Evolutionary conservation across 2,113 vertebrate species (phyloP).

Genomic region (Engraulis encrasicolus): DNA sequence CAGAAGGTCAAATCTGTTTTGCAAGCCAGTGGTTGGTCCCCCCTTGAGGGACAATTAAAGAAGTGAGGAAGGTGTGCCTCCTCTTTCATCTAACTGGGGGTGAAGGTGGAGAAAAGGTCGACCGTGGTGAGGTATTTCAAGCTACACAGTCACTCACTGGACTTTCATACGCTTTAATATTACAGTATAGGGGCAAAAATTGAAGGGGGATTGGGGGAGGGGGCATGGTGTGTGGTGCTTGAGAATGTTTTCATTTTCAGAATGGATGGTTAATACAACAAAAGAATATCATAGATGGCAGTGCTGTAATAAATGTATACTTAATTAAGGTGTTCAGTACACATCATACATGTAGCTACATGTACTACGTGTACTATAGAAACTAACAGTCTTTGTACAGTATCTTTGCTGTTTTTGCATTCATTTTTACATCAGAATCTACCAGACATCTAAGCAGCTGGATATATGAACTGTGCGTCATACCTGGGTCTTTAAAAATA

Average conservation of each 20-base stretch:
- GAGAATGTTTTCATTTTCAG: no score
- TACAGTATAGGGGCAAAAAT: no score
- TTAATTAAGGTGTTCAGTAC: no score
- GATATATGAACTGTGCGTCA: slow-evolving; percentile 22
- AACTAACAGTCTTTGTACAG: background rate
- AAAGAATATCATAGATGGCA: no score
- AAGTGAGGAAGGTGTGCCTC: background rate
- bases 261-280: no score
- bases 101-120: background rate
- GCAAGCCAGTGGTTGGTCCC: background rate
- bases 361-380: background rate
- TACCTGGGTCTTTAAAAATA: slow-evolving; percentile 35
- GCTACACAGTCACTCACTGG: background rate
- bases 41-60: background rate
- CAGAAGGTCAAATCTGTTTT: background rate
- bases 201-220: no score
- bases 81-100: background rate
- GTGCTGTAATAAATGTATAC: no score
- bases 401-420: no score
- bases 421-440: background rate
- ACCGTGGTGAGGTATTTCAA: background rate
- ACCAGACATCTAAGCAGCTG: background rate
- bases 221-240: no score
- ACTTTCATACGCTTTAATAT: no score
- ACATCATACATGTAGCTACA: no score